Evolutionary conservation across 2,797 vertebrate genomes (phyloP).

Genomic region (Poecilia velifera): DNA sequence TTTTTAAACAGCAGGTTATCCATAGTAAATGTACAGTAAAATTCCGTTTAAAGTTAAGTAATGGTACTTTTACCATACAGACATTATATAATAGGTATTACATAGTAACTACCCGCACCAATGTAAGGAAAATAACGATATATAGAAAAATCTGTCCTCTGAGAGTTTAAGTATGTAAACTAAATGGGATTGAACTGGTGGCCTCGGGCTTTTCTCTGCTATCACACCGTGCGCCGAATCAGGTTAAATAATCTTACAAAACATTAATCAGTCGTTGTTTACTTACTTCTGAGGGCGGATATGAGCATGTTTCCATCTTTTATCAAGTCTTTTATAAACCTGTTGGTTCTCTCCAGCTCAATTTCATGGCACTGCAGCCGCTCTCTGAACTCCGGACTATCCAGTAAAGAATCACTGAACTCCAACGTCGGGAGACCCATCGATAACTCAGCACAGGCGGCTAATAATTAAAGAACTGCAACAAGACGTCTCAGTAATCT

Average conservation of each 20-base stretch:
- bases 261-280: not conserved
- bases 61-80: not conserved
- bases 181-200: constrained; percentile 21
- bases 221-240: constrained; percentile 6
- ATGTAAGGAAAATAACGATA: not conserved
- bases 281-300: constrained; percentile 91
- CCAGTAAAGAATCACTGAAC: constrained; percentile 95
- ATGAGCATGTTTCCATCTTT: constrained; percentile 96
- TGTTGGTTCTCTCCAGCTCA: constrained; percentile 94
- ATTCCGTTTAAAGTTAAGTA: not conserved
- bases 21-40: not conserved
- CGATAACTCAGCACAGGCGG: constrained; percentile 28
- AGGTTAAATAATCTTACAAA: not conserved
- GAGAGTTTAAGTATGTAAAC: not conserved
- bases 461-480: not conserved
- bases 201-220: constrained; percentile 18
- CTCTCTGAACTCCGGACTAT: constrained; percentile 96
- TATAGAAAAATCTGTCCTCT: not conserved
- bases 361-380: constrained; percentile 94
- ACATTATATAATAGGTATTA: not conserved
- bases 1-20: not conserved
- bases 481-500: not conserved
- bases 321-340: constrained; percentile 96
- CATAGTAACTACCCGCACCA: constrained; percentile 1
- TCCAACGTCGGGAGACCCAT: constrained; percentile 97